Conservation (phyloP, 2,888 invertebrate genomes). For the Meghimatium bilineatum region DNA sequence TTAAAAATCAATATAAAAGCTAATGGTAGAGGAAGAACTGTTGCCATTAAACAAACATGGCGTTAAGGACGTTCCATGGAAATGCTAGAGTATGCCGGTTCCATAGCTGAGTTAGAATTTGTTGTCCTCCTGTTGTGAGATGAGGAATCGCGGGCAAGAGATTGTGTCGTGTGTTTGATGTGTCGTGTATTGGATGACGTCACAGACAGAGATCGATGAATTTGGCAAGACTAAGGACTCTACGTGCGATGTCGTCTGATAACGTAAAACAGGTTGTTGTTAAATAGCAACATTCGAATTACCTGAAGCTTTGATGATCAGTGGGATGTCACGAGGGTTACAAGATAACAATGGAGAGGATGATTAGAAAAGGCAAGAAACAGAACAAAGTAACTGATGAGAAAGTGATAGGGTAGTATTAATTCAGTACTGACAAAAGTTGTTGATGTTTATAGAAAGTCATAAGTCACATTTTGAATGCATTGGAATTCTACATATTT, state of each 20-base stretch:
- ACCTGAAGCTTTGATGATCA: neutral
- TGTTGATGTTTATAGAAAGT: too few relatives aligned
- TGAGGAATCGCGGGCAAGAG: neutral
- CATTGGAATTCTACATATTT: too few relatives aligned
- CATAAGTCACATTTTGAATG: too few relatives aligned
- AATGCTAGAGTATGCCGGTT: neutral
- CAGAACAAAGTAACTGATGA: too few relatives aligned
- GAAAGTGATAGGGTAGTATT: too few relatives aligned
- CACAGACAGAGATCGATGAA: neutral
- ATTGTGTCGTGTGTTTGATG: neutral
- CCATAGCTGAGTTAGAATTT: neutral
- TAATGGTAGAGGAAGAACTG: neutral
- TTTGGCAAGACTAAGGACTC: slow-evolving; percentile 7
- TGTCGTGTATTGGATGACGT: slow-evolving; percentile 1
- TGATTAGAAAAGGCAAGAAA: too few relatives aligned
- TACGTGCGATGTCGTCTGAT: slow-evolving; percentile 2
- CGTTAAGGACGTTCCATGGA: neutral
- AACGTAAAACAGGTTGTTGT: neutral
- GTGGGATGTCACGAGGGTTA: too few relatives aligned
- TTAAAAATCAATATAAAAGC: too few relatives aligned
- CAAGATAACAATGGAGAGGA: too few relatives aligned
- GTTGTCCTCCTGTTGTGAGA: too few relatives aligned
- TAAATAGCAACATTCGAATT: neutral
- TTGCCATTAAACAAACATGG: neutral
- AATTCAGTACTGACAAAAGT: too few relatives aligned